Conservation (phyloP, 2,113 vertebrate species). For the Plecotus auritus region DNA sequence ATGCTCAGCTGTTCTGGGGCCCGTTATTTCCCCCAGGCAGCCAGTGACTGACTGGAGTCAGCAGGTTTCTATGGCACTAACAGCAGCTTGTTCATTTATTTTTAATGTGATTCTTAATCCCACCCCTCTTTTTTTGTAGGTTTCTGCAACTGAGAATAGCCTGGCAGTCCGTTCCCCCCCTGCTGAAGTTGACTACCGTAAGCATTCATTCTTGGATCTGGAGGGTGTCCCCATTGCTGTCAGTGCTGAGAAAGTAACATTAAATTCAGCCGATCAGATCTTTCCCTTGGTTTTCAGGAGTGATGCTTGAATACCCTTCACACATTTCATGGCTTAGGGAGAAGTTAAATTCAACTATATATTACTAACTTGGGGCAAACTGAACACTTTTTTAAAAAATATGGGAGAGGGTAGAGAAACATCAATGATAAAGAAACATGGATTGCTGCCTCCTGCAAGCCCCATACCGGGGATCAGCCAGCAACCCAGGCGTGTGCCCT, state of each 20-base stretch:
- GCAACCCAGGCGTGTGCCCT: too few species aligned
- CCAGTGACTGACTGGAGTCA: slow-evolving; percentile 65
- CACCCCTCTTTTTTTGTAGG: slow-evolving; percentile 65
- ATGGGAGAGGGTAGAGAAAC: too few species aligned
- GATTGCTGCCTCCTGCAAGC: too few species aligned
- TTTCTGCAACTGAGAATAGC: slow-evolving; percentile 74
- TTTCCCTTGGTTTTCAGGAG: neutral
- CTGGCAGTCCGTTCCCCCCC: slow-evolving; percentile 14
- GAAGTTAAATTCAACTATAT: slow-evolving; percentile 30
- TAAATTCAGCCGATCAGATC: neutral
- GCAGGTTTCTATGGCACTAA: slow-evolving; percentile 70
- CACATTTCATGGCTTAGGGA: neutral
- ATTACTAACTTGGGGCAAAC: slow-evolving; percentile 1
- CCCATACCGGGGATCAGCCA: too few species aligned
- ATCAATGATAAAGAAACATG: too few species aligned
- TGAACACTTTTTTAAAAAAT: neutral
- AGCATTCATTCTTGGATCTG: slow-evolving; percentile 39
- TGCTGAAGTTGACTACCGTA: slow-evolving; percentile 75
- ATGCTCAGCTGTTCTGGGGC: slow-evolving; percentile 50
- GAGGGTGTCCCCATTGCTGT: neutral
- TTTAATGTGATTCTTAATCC: slow-evolving; percentile 70
- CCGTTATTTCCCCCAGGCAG: slow-evolving; percentile 34
- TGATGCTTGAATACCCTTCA: neutral
- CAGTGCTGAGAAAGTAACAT: neutral
- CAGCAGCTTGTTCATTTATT: slow-evolving; percentile 64